Conservation (phyloP, 2,113 vertebrate genomes). For the pig (Sus scrofa) region T2T-Sscrofa CM000817.6:174231501-174232000, state of each 20-base stretch:
- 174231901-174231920: not conserved
- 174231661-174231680: not conserved
- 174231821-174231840: not conserved
- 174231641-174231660: not conserved
- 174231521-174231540: not conserved
- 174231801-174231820: not conserved
- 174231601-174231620: not conserved
- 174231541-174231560: constrained; percentile 1
- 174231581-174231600: not conserved
- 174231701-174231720: not conserved
- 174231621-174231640: not conserved
- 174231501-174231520: constrained; percentile 21
- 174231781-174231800: not conserved
- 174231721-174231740: constrained; percentile 43
- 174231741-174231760: not conserved
- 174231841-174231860: not conserved
- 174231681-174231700: not conserved
- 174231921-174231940: not conserved
- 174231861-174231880: not conserved
- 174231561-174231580: not conserved
- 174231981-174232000: not conserved
- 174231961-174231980: constrained; percentile 3
- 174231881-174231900: not conserved
- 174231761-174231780: not conserved
- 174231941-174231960: not conserved